Percentiles rank a stretch among this genome's conserved stretches.
Evolutionary conservation across 2,888 invertebrate species (phyloP).

Genomic region (Penaeus monodon): DNA sequence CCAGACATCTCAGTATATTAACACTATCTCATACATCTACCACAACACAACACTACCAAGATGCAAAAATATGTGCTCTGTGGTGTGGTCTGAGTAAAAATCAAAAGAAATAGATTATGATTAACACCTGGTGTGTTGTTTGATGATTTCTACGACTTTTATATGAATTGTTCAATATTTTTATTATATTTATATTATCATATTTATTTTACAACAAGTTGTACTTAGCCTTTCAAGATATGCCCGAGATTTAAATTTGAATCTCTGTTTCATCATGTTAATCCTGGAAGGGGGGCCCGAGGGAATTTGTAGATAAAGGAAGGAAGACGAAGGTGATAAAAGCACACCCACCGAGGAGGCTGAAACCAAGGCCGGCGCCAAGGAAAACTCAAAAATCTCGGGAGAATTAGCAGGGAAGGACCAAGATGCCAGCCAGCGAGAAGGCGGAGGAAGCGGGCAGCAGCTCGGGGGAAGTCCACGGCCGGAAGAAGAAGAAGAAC

Average conservation of each 20-base stretch:
- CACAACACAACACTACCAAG: no score
- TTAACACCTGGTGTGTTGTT: no score
- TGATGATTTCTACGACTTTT: no score
- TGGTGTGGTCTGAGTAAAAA: no score
- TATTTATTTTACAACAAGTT: background rate
- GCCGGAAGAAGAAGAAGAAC: constrained; percentile 31
- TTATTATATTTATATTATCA: no score
- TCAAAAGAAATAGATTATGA: no score
- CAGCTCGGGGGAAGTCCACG: background rate
- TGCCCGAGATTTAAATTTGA: constrained; percentile 50
- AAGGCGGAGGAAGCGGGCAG: background rate
- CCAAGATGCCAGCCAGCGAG: constrained; percentile 2
- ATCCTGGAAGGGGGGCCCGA: constrained; percentile 8
- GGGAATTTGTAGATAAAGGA: background rate
- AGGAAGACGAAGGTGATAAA: background rate
- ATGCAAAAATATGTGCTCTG: no score
- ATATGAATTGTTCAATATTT: no score
- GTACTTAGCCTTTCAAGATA: constrained; percentile 36
- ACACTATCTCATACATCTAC: no score
- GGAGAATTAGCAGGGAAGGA: constrained; percentile 14
- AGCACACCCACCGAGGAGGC: background rate
- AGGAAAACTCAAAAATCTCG: no score
- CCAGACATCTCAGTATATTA: no score
- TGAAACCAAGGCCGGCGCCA: no score
- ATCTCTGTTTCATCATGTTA: constrained; percentile 34